Conservation (phyloP, 2,888 invertebrate species). For the Cybosia mesomella region DNA sequence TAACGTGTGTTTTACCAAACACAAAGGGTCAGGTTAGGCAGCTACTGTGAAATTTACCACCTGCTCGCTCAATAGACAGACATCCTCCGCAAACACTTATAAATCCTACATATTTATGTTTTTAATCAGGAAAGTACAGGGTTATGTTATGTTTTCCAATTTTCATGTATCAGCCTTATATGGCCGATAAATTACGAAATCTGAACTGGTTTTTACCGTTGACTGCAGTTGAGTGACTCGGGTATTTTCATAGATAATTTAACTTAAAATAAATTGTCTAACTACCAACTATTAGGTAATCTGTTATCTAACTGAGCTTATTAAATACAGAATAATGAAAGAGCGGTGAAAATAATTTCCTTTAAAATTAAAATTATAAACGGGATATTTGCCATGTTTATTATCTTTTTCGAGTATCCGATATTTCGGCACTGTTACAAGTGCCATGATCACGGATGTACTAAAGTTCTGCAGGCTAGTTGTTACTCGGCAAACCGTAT, state of each 20-base stretch:
- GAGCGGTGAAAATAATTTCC: too few species aligned
- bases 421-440: too few species aligned
- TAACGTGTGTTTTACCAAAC: constrained; percentile 14
- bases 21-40: constrained; percentile 33
- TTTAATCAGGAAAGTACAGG: constrained; percentile 19
- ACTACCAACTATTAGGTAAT: too few species aligned
- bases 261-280: too few species aligned
- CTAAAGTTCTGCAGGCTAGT: too few species aligned
- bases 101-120: constrained; percentile 20
- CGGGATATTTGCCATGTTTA: too few species aligned
- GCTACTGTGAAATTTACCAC: constrained; percentile 38
- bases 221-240: not conserved
- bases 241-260: not conserved
- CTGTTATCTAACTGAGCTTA: too few species aligned
- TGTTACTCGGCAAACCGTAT: too few species aligned
- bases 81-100: constrained; percentile 15
- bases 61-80: constrained; percentile 21
- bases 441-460: too few species aligned
- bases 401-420: too few species aligned
- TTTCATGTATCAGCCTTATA: constrained; percentile 6
- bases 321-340: too few species aligned
- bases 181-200: not conserved
- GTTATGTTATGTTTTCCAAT: constrained; percentile 9
- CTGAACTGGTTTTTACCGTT: not conserved
- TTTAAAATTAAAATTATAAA: too few species aligned